Conservation (phyloP, 2,888 invertebrate genomes). For the Caenorhabditis macrosperma region DNA sequence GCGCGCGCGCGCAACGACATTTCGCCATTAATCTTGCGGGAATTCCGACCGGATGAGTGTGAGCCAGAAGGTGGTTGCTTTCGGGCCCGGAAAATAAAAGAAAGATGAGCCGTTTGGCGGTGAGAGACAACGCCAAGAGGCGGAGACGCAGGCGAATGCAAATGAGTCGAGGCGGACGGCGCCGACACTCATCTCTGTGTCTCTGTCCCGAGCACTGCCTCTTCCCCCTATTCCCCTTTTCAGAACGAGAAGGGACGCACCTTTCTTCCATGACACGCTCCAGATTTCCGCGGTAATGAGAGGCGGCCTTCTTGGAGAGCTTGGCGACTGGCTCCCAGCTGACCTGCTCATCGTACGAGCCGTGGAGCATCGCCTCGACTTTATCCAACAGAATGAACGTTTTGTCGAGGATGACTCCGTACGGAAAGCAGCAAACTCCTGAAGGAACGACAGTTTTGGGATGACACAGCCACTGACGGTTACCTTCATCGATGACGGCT, state of each 20-base stretch:
- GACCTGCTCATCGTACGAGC: conserved; percentile 52
- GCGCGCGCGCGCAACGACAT: not conserved
- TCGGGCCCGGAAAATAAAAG: conserved; percentile 38
- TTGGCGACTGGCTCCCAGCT: conserved; percentile 74
- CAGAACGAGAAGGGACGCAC: conserved; percentile 40
- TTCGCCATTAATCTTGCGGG: conserved; percentile 5
- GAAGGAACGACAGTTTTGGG: conserved; percentile 17
- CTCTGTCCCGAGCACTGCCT: too few species aligned
- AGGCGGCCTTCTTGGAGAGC: conserved; percentile 71
- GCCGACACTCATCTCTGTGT: conserved; percentile 27
- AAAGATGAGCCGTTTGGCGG: conserved; percentile 42
- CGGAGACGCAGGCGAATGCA: conserved; percentile 30
- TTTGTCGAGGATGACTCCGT: conserved; percentile 76
- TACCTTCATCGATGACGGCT: conserved; percentile 78
- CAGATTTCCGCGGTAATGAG: conserved; percentile 71
- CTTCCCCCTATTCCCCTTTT: conserved; percentile 3
- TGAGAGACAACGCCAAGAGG: conserved; percentile 3
- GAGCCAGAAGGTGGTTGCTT: conserved; percentile 37
- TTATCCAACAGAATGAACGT: conserved; percentile 70
- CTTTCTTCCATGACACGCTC: conserved; percentile 73
- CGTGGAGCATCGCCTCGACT: conserved; percentile 66
- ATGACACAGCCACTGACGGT: not conserved
- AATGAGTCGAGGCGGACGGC: conserved; percentile 41
- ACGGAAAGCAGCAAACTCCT: conserved; percentile 79
- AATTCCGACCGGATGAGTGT: conserved; percentile 24